Conservation (phyloP, 2,888 invertebrate genomes). For the Hyposoter didymator region DNA sequence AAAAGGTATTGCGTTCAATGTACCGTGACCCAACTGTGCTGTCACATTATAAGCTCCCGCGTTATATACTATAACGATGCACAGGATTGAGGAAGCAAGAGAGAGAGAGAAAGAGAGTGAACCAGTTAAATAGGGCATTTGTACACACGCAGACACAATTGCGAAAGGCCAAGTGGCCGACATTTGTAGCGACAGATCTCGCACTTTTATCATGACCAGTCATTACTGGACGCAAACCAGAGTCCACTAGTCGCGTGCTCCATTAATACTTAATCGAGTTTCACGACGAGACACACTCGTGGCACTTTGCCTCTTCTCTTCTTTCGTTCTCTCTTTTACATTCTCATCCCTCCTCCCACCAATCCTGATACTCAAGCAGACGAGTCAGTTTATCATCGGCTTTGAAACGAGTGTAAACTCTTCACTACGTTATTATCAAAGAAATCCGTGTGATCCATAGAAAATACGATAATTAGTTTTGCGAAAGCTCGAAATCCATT, state of each 20-base stretch:
- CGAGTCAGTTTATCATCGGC: conserved; percentile 45
- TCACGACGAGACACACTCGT: conserved; percentile 33
- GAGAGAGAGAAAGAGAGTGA: neutral
- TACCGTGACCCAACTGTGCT: neutral
- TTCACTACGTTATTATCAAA: conserved; percentile 1
- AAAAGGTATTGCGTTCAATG: neutral
- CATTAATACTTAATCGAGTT: conserved; percentile 60
- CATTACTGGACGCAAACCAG: conserved; percentile 65
- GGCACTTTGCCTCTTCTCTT: neutral
- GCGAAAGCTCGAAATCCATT: neutral
- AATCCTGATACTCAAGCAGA: conserved; percentile 29
- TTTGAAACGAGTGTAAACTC: conserved; percentile 29
- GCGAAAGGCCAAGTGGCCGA: conserved; percentile 52
- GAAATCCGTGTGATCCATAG: neutral
- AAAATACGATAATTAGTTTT: neutral
- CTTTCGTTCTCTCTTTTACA: conserved; percentile 12
- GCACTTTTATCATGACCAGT: conserved; percentile 64
- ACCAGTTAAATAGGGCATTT: conserved; percentile 36
- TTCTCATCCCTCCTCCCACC: neutral
- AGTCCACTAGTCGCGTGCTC: conserved; percentile 61
- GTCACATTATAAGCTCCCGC: neutral
- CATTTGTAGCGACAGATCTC: conserved; percentile 60
- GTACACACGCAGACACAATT: conserved; percentile 33
- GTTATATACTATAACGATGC: neutral
- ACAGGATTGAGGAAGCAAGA: no score